Conservation (phyloP, 2,888 invertebrate species). For the Hylaea fasciaria region DNA sequence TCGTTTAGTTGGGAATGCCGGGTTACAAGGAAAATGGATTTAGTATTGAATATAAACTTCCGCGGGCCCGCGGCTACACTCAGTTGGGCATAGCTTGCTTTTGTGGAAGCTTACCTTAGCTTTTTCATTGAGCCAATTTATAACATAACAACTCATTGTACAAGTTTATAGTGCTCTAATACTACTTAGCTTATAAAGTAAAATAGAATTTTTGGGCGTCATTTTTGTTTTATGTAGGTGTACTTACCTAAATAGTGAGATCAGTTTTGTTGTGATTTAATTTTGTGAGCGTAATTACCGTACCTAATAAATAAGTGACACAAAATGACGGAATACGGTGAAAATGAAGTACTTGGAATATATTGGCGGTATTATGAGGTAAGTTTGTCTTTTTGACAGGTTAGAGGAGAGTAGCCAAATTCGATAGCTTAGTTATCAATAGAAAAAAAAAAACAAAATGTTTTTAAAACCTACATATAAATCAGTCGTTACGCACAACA, state of each 20-base stretch:
- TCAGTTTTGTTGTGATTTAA: too few relatives aligned
- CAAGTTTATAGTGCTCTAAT: background rate
- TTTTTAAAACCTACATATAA: too few relatives aligned
- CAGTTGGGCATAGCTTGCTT: slow-evolving; percentile 21
- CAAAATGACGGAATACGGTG: slow-evolving; percentile 21
- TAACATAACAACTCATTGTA: too few relatives aligned
- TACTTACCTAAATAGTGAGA: too few relatives aligned
- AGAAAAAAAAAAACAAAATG: too few relatives aligned
- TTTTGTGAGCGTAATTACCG: too few relatives aligned
- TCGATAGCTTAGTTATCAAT: too few relatives aligned
- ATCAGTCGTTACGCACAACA: too few relatives aligned
- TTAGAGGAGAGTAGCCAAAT: too few relatives aligned
- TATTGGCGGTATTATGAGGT: slow-evolving; percentile 30
- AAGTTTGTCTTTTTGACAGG: too few relatives aligned
- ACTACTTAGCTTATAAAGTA: background rate
- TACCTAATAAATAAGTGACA: slow-evolving; percentile 2
- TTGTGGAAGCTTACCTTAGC: slow-evolving; percentile 13
- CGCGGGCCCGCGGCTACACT: background rate
- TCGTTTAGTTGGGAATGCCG: slow-evolving; percentile 8
- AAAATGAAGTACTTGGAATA: slow-evolving; percentile 19
- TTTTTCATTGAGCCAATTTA: background rate
- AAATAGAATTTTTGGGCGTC: background rate
- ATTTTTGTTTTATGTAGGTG: background rate
- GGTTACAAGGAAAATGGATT: slow-evolving; percentile 17
- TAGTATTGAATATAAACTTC: slow-evolving; percentile 1